phyloP scores from a whole-genome alignment of 2,797 vertebrate species.

The Prunella strophiata region DNA sequence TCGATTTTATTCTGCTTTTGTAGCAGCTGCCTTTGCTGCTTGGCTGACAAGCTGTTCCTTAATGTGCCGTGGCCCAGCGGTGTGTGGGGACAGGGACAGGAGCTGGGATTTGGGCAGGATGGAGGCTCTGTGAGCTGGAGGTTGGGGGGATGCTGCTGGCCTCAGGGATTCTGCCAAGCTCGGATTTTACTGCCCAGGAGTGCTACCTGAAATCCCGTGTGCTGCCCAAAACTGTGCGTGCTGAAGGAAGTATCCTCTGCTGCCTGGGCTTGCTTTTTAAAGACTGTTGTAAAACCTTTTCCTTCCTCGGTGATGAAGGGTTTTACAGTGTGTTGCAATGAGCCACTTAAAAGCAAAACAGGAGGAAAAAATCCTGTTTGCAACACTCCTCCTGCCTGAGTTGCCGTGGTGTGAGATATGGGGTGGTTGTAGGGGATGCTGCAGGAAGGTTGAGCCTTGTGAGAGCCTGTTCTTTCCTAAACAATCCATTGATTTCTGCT shows the following conservation, averaged over 20 bases:
- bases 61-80: fast-evolving
- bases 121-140: not conserved
- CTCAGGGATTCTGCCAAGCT: not conserved
- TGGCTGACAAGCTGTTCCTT: not conserved
- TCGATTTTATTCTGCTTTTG: not conserved
- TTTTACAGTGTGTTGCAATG: not conserved
- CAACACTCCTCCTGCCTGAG: not conserved
- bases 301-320: not conserved
- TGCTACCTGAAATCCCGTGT: fast-evolving
- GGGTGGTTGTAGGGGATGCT: not conserved
- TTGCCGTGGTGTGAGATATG: not conserved
- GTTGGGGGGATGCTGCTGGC: fast-evolving
- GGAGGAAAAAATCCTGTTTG: not conserved
- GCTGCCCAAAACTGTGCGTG: not conserved
- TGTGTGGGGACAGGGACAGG: not conserved
- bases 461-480: not conserved
- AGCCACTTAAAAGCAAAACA: not conserved
- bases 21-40: not conserved
- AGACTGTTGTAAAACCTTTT: slow-evolving; percentile 28
- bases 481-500: not conserved
- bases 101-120: not conserved
- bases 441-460: fast-evolving
- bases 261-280: not conserved
- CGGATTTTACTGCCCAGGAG: not conserved
- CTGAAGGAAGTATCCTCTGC: not conserved